Conservation (phyloP, 2,113 vertebrate species). For the Geococcyx californianus region DNA sequence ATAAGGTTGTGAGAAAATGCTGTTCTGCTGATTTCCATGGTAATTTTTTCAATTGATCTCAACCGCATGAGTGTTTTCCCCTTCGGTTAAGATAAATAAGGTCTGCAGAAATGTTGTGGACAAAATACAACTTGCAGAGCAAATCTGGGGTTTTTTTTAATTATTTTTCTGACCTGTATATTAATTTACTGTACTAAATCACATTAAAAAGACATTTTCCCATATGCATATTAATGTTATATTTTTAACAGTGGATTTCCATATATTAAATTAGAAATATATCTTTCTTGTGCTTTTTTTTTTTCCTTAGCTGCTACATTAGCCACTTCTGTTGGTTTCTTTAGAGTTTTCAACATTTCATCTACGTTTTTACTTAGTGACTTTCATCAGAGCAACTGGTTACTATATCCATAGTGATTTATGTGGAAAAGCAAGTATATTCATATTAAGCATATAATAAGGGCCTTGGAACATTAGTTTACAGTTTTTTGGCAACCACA, state of each 20-base stretch:
- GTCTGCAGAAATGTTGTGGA: background rate
- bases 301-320: background rate
- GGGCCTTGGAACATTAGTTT: slow-evolving; percentile 20
- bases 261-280: background rate
- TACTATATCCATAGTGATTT: background rate
- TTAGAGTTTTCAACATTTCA: background rate
- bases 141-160: background rate
- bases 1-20: background rate
- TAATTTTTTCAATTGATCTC: background rate
- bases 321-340: background rate
- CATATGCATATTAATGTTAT: background rate
- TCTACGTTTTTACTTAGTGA: background rate
- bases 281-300: background rate
- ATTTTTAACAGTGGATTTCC: background rate
- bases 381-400: background rate
- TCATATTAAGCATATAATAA: slow-evolving; percentile 23
- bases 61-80: background rate
- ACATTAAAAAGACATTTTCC: background rate
- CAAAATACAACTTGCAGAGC: background rate
- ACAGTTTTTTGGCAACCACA: slow-evolving; percentile 35
- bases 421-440: slow-evolving; percentile 4
- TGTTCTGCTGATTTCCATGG: background rate
- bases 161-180: background rate
- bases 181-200: background rate
- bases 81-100: background rate